Base-by-base conservation (phyloP, 1,140 invertebrate species). In the Vanessa atalanta region DNA sequence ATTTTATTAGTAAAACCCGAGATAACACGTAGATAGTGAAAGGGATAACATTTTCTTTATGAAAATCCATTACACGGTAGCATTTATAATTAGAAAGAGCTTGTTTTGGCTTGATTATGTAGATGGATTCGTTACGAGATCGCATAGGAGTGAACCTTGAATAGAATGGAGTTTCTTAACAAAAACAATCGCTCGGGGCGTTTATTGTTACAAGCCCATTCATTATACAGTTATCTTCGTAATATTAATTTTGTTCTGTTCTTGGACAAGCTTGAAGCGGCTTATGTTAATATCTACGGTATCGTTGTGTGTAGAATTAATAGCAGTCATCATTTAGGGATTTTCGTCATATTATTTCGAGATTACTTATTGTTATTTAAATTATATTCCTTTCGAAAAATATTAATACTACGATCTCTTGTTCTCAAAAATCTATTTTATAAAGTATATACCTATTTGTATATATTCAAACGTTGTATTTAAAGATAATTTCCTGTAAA, bases 141-240 rank as follows among this genome's bases (percentile, higher is more conserved):
- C 65, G 72, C 66, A 73, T 73, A 68, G 48, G 65, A 73, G 73
- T 70, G 60, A 71, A 75, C 73, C 51, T 66, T 66, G 68, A 70
- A 75, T 75, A 71, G 70, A 72, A 57, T 48, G 23, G 70, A 71
- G 69, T 70, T 83, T 72, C 61, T 66, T 70, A 86, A 88, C 81
- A 85, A 85, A 85, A 86, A 88, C 81, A 86, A 81, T 68, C 72
- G 76, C 86, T 84, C 23, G 64, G 65, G 77, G 84, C 80, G 82
- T 81, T 85, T 88, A 83, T 85, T 86, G 81, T 87, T 83, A 87
- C 81, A 83, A 86, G 71, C 79, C 79, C 80, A 79, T 86, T 86
- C 78, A 82, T 84, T 86, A 85, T 84, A 83, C 79, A 80, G 78
- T 68, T 77, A 72, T 78, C 64, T 72, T 67, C 61, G 65, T 74